Evolutionary conservation across 1,140 invertebrate species (phyloP).

Genomic region (Heliconius himera): DNA sequence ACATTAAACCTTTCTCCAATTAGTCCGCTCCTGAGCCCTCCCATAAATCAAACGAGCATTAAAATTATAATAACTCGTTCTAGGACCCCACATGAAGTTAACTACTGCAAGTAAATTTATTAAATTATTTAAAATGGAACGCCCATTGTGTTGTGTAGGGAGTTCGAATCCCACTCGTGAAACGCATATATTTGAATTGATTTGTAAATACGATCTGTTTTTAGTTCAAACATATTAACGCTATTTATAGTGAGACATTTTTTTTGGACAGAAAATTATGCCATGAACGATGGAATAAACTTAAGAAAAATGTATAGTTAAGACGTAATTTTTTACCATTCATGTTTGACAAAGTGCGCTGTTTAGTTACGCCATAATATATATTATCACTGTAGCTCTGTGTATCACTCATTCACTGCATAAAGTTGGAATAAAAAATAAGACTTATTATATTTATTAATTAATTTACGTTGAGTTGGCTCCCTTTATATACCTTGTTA

Average conservation of each 20-base stretch:
- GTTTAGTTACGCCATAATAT: too few relatives aligned
- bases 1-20: constrained; percentile 14
- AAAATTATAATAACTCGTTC: constrained; percentile 13
- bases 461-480: not conserved
- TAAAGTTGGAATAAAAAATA: too few relatives aligned
- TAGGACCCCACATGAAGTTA: constrained; percentile 11
- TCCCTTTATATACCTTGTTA: not conserved
- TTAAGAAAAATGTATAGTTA: too few relatives aligned
- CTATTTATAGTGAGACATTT: too few relatives aligned
- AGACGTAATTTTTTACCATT: too few relatives aligned
- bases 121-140: constrained; percentile 6
- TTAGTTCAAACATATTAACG: too few relatives aligned
- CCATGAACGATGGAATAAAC: too few relatives aligned
- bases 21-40: not conserved
- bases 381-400: too few relatives aligned
- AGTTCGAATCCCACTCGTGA: not conserved
- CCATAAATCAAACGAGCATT: constrained; percentile 11
- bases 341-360: too few relatives aligned
- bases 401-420: too few relatives aligned
- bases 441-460: too few relatives aligned
- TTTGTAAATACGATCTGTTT: not conserved
- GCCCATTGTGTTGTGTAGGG: not conserved
- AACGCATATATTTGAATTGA: not conserved
- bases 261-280: too few relatives aligned
- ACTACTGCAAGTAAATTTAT: constrained; percentile 4